phyloP scores from a whole-genome alignment of 2,888 invertebrate species.

The Mythimna albipuncta region DNA sequence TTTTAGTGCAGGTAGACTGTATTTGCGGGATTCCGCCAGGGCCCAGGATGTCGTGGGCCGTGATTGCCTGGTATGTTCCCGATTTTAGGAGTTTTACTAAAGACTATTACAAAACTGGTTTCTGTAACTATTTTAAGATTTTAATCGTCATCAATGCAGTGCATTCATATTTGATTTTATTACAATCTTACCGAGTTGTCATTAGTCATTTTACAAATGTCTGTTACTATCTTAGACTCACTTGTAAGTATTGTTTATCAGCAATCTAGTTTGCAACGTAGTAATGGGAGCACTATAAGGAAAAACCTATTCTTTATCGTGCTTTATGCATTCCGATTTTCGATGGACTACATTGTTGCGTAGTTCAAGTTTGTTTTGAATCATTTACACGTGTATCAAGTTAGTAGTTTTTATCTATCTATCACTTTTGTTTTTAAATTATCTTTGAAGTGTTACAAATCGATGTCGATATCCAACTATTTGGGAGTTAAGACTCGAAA shows the following conservation, averaged over 20 bases:
- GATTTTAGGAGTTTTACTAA: slow-evolving; percentile 17
- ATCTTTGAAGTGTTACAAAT: neutral
- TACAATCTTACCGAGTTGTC: neutral
- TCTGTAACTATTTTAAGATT: slow-evolving; percentile 15
- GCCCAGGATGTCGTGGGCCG: slow-evolving; percentile 34
- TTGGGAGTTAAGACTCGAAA: neutral
- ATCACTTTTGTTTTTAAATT: too few species aligned
- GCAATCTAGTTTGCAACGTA: neutral
- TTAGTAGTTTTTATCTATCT: neutral
- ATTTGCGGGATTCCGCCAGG: slow-evolving; percentile 38
- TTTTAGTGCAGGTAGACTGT: slow-evolving; percentile 50
- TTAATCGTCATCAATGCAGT: slow-evolving; percentile 2
- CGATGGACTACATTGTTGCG: neutral
- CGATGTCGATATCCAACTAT: neutral
- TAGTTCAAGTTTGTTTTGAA: slow-evolving; percentile 31
- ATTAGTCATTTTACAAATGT: slow-evolving; percentile 5
- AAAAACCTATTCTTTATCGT: slow-evolving; percentile 14
- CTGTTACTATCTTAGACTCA: neutral
- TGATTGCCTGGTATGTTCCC: slow-evolving; percentile 19
- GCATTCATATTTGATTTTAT: neutral
- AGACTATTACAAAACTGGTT: slow-evolving; percentile 42
- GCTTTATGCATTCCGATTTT: slow-evolving; percentile 8
- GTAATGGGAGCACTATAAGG: neutral
- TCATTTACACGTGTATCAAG: neutral
- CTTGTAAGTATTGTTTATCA: neutral